Conservation (phyloP, 2,797 vertebrate genomes). For the Sebastes goodei region DNA sequence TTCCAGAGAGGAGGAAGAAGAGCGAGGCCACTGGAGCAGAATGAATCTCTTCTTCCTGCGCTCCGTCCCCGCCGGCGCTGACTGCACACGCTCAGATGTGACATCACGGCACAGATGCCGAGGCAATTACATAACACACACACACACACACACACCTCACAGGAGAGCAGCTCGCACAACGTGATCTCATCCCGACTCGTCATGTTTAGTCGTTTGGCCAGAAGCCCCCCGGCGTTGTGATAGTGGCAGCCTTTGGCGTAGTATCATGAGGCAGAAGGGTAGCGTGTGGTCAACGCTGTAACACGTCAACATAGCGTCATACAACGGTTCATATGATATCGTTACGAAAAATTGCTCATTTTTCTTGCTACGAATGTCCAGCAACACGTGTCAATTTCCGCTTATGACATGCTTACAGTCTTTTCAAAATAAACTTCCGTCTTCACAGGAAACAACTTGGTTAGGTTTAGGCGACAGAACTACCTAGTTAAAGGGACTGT, state of each 20-base stretch:
- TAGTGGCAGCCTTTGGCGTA: not conserved
- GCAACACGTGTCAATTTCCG: no score
- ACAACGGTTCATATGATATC: no score
- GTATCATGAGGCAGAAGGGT: no score
- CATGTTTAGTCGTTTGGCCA: not conserved
- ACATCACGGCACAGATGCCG: constrained; percentile 39
- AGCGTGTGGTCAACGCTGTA: no score
- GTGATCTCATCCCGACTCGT: not conserved
- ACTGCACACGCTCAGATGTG: constrained; percentile 41
- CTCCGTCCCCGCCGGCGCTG: not conserved
- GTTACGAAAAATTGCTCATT: no score
- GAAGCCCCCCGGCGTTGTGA: not conserved
- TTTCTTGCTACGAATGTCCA: no score
- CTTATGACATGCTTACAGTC: no score
- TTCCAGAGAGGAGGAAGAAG: not conserved
- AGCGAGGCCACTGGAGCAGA: constrained; percentile 29
- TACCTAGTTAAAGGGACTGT: no score
- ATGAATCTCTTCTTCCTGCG: constrained; percentile 23
- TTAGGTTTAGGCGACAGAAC: no score
- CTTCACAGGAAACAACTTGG: no score
- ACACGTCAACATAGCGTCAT: no score
- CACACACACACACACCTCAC: constrained; percentile 11
- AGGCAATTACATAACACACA: constrained; percentile 35
- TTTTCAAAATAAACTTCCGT: no score
- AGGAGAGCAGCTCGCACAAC: not conserved